A percentile compares a stretch with the other conserved stretches of the same genome.
phyloP scores from a whole-genome alignment of 2,888 invertebrate genomes.

The Drosophila setosimentum region DNA sequence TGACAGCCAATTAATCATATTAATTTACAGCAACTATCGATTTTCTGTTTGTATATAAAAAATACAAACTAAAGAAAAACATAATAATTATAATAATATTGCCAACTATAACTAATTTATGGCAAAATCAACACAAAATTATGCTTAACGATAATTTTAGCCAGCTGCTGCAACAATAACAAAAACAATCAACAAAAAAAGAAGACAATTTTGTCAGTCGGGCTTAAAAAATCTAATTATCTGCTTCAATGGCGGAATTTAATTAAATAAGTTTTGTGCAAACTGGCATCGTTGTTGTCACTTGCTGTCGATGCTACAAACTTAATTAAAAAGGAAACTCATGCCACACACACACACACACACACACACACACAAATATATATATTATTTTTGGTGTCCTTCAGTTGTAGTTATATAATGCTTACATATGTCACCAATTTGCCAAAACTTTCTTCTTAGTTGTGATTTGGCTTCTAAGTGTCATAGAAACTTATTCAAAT shows the following conservation, averaged over 20 bases:
- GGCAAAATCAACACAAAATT: constrained; percentile 44
- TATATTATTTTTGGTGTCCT: neutral
- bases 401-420: constrained; percentile 11
- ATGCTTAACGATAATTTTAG: constrained; percentile 41
- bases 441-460: constrained; percentile 7
- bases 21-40: constrained; percentile 71
- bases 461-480: neutral
- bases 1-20: constrained; percentile 75
- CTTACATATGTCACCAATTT: constrained; percentile 18
- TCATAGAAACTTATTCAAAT: neutral
- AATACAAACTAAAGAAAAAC: constrained; percentile 43
- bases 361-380: constrained; percentile 5
- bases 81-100: constrained; percentile 32
- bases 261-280: constrained; percentile 75
- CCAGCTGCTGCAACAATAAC: constrained; percentile 24
- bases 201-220: constrained; percentile 22
- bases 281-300: constrained; percentile 40
- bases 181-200: constrained; percentile 22
- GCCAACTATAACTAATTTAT: constrained; percentile 51
- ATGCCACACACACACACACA: constrained; percentile 26
- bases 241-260: constrained; percentile 72
- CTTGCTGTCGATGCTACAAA: constrained; percentile 47
- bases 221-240: constrained; percentile 71
- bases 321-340: constrained; percentile 72
- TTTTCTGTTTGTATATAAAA: constrained; percentile 62